Evolutionary conservation across 2,113 vertebrate genomes (phyloP).

Genomic region (Cervus canadensis): DNA sequence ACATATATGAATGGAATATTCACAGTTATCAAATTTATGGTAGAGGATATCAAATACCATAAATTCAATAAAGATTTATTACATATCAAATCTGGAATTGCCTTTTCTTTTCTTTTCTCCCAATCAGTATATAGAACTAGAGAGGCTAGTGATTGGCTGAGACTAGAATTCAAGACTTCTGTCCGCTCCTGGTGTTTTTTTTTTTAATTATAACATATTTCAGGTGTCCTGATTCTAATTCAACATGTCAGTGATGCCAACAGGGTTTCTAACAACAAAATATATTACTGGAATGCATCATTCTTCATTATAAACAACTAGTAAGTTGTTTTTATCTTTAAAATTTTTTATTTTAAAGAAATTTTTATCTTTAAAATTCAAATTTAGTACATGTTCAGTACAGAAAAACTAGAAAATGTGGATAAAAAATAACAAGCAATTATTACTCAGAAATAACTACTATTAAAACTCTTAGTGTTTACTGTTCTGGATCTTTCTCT

Average conservation of each 20-base stretch:
- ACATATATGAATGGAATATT: not conserved
- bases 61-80: not conserved
- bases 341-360: not conserved
- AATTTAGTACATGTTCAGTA: not conserved
- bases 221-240: not conserved
- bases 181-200: not conserved
- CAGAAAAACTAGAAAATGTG: not conserved
- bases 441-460: not conserved
- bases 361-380: not conserved
- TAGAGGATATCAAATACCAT: not conserved
- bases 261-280: not conserved
- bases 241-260: not conserved
- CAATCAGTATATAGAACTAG: not conserved
- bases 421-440: not conserved
- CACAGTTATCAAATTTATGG: not conserved
- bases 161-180: not conserved
- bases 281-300: not conserved
- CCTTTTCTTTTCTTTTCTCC: not conserved
- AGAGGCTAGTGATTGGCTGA: not conserved
- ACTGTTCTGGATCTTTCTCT: not conserved
- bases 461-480: not conserved
- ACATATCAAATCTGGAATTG: not conserved
- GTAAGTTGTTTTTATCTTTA: not conserved
- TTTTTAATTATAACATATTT: not conserved
- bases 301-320: not conserved